Conservation (phyloP, 2,797 vertebrate species). For the Cheirogaleus major region DNA sequence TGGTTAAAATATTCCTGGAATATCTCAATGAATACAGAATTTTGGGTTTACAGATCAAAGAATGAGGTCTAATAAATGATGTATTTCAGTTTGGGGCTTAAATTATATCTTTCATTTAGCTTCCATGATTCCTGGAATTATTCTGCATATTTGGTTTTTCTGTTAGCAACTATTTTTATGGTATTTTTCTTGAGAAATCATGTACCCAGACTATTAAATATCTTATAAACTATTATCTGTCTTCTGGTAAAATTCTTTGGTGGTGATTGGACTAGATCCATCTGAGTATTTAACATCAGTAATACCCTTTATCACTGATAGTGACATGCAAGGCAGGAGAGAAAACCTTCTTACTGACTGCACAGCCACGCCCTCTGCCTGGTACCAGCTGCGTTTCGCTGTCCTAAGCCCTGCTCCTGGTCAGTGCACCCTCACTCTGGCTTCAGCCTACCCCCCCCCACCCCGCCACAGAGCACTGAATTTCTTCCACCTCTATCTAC, state of each 20-base stretch:
- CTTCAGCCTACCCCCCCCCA: neutral
- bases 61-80: constrained; percentile 37
- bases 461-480: neutral
- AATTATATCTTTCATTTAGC: neutral
- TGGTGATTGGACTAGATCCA: neutral
- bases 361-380: neutral
- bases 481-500: neutral
- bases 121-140: constrained; percentile 59
- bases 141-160: constrained; percentile 46
- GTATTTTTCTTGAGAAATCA: constrained; percentile 54
- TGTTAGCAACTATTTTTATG: constrained; percentile 44
- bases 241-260: constrained; percentile 7
- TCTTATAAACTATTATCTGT: constrained; percentile 17
- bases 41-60: constrained; percentile 57
- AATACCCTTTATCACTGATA: neutral
- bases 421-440: neutral
- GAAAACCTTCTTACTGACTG: too few relatives aligned
- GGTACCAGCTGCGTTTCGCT: accelerated
- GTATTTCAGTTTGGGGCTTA: constrained; percentile 56
- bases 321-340: neutral
- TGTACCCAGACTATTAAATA: neutral
- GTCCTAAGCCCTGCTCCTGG: neutral
- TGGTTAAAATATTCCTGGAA: constrained; percentile 59
- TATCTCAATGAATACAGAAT: neutral
- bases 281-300: neutral